These are phyloP conservation scores for Cabera pusaria DNA, from an alignment of 2,888 invertebrate species.

Conservation along the genomic window DNA sequence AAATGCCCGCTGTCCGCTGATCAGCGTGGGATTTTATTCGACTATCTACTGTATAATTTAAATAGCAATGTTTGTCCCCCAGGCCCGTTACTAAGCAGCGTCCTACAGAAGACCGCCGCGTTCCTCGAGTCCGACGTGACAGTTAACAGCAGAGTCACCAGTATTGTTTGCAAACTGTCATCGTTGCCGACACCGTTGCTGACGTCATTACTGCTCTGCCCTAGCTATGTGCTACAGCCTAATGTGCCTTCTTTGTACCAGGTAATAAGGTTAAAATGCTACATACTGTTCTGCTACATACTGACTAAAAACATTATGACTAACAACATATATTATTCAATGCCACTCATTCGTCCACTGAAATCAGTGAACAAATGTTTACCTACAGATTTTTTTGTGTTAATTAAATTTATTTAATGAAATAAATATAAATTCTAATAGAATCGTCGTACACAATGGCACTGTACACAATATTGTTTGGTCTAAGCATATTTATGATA, in stretches of 20 bases:
- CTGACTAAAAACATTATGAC: too few species aligned
- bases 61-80: slow-evolving; percentile 19
- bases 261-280: too few species aligned
- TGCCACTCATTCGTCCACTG: too few species aligned
- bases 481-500: slow-evolving; percentile 74
- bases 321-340: too few species aligned
- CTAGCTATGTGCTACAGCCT: slow-evolving; percentile 91
- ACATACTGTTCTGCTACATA: too few species aligned
- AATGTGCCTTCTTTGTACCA: slow-evolving; percentile 95
- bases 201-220: slow-evolving; percentile 93
- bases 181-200: slow-evolving; percentile 95
- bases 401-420: too few species aligned
- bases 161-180: slow-evolving; percentile 92
- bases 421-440: slow-evolving; percentile 20
- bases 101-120: slow-evolving; percentile 91
- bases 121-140: slow-evolving; percentile 93
- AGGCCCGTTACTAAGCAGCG: slow-evolving; percentile 92
- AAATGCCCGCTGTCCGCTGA: too few species aligned
- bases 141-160: slow-evolving; percentile 94
- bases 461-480: slow-evolving; percentile 71
- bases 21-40: too few species aligned
- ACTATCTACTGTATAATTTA: too few species aligned
- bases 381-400: too few species aligned
- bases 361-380: too few species aligned
- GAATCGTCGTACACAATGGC: slow-evolving; percentile 51